Evolutionary conservation across 2,797 vertebrate species (phyloP).

Genomic region (Crypturellus tataupa): DNA sequence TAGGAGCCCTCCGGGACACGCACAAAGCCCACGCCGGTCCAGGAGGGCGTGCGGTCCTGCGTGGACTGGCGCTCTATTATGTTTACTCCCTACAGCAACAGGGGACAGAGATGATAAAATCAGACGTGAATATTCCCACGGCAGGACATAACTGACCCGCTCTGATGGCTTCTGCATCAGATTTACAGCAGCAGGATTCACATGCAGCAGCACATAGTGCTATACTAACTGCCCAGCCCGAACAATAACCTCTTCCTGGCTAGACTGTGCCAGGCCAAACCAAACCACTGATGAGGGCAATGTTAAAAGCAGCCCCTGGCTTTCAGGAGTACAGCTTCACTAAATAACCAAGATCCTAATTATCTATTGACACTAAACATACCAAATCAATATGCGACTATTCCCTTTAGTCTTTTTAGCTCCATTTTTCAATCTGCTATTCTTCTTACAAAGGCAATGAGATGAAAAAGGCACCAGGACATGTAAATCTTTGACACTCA

Average conservation of each 20-base stretch:
- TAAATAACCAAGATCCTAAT: neutral
- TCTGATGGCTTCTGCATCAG: neutral
- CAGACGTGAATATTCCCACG: neutral
- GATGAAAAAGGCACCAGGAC: neutral
- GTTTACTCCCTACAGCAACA: conserved; percentile 84
- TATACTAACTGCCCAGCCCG: neutral
- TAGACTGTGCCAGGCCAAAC: neutral
- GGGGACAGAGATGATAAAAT: neutral
- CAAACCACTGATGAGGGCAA: neutral
- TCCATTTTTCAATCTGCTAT: neutral
- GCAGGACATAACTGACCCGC: neutral
- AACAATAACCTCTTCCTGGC: neutral
- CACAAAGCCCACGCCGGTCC: conserved; percentile 94
- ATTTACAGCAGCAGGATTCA: neutral
- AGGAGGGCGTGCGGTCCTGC: conserved; percentile 90
- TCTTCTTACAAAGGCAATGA: neutral
- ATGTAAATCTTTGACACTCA: neutral
- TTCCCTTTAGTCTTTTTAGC: neutral
- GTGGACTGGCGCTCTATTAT: conserved; percentile 88
- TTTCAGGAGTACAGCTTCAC: neutral
- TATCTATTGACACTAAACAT: neutral
- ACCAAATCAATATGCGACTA: neutral
- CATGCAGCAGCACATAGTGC: neutral
- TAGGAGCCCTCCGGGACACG: conserved; percentile 93
- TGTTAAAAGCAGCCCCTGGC: neutral